Evolutionary conservation across 1,140 invertebrate species (phyloP), one percentile per base, ranked within the genome.

Genomic region (Orius insidiosus): DNA sequence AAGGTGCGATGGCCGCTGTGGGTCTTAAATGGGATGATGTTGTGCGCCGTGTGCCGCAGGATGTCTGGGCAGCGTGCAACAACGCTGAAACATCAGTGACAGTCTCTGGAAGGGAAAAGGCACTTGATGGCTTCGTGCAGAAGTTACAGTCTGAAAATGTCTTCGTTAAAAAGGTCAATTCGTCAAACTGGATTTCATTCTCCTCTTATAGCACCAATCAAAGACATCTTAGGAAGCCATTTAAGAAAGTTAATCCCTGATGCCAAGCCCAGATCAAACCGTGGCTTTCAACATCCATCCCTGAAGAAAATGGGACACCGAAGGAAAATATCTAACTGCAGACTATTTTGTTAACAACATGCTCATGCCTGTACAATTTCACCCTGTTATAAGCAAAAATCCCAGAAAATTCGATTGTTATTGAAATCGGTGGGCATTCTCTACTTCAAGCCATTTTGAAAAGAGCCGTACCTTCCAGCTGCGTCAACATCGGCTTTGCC

Each of bases 111-210:
- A 82, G 86, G 1, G 69, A 73, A 8, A 68, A 71, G 1, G 67
- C 71, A 2, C 68, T 93, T 1, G 59, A 64, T 2, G 70, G 74
- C 47, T 87, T 94, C 56, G 75, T 87, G 0, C 70, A 70, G n/a
- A 58, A 78, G 46, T 61, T 95, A 11, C 72, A 79, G 51, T 68
- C 65, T 0, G 75, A 90, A 60, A 75, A 78, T 8, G 74, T 92
- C 18, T 96, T 97, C 63, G 88, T 82, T 5, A 89, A 83, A 55
- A 69, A 75, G 42, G 92, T 98, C 0, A 80, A 85, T 41, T 90
- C 85, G 56, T 81, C 81, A 41, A 14, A 74, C 85, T 33, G 90
- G 93, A 5, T 98, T 97, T 70, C 94, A 98, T 66, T 94, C 87
- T 54, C 80, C 85, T 60, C 90, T 88, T 58, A 89, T 98, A 58